Evolutionary conservation across 2,888 invertebrate genomes (phyloP), one percentile per base, ranked within the genome.

Genomic region (Petrophora chlorosata): DNA sequence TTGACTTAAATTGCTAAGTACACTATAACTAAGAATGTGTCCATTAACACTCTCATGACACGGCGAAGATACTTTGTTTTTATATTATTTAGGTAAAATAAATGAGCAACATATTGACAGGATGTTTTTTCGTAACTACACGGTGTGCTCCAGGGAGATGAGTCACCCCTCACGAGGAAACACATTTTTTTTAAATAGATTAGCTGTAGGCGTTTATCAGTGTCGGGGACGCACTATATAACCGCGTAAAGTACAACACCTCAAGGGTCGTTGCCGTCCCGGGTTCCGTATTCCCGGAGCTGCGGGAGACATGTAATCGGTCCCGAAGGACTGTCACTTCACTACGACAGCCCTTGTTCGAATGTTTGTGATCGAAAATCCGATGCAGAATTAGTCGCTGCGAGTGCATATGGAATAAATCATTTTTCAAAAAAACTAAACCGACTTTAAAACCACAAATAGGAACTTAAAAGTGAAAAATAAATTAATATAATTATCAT

Each of bases 261-360:
- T 36, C 34, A 52, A 55, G 60, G 60, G 48, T 16, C 26, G 50
- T 29, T 47, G 41, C 42, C 29, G 44, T 16, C 9, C 26, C 32
- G 10, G 13, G 22, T 13, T 43, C 39, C 17, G 23, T 14, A 16
- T 26, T 36, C 38, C 54, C 47, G 41, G 40, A 33, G 33, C 25
- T 46, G 39, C 46, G 38, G 54, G 47, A 45, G 59, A 57, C 47
- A 46, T 53, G 51, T 70, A 70, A 76, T 71, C 56, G 62, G 29
- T 53, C 76, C 61, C 62, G 5, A 7, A 67, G 60, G 74, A 65
- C 49, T 59, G 67, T 63, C 73, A 60, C 61, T 62, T 57, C 63
- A 61, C 51, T 53, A 56, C 53, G 59, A 45, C 47, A 44, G 28
- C 58, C 10, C 34, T 32, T 28, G 34, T 7, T 26, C 39, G 17